A percentile compares a stretch with the other conserved stretches of the same genome.
Conservation (phyloP, 2,888 invertebrate genomes). For the Drosophila multiciliata region DNA sequence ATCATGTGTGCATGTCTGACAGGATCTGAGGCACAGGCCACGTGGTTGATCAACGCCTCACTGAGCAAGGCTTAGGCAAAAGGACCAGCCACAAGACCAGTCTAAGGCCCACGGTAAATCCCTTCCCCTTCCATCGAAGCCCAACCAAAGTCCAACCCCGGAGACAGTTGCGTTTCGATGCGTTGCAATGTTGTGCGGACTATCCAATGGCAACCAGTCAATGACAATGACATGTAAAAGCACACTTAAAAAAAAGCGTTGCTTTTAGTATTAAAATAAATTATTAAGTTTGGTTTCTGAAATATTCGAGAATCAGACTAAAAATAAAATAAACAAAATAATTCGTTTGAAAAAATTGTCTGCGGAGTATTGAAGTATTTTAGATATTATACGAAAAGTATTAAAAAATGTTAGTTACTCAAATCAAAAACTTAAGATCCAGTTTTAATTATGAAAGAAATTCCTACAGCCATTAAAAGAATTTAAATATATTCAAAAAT, state of each 20-base stretch:
- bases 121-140: background rate
- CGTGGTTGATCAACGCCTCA: slow-evolving; percentile 13
- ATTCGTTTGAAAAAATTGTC: background rate
- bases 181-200: slow-evolving; percentile 54
- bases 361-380: background rate
- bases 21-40: slow-evolving; percentile 10
- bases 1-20: slow-evolving; percentile 67
- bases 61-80: background rate
- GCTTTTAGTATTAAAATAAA: background rate
- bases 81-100: background rate
- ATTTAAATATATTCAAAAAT: too few relatives aligned
- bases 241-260: background rate
- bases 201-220: slow-evolving; percentile 73
- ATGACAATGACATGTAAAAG: slow-evolving; percentile 12
- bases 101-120: background rate
- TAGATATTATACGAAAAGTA: background rate
- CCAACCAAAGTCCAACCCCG: slow-evolving; percentile 7
- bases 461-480: background rate
- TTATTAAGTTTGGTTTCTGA: background rate
- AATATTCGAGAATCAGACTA: background rate
- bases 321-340: background rate
- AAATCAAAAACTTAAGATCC: background rate
- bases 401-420: background rate
- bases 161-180: slow-evolving; percentile 32
- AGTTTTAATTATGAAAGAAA: background rate